Evolutionary conservation across 2,797 vertebrate genomes (phyloP).

Genomic region (Gallinago nigripennis): DNA sequence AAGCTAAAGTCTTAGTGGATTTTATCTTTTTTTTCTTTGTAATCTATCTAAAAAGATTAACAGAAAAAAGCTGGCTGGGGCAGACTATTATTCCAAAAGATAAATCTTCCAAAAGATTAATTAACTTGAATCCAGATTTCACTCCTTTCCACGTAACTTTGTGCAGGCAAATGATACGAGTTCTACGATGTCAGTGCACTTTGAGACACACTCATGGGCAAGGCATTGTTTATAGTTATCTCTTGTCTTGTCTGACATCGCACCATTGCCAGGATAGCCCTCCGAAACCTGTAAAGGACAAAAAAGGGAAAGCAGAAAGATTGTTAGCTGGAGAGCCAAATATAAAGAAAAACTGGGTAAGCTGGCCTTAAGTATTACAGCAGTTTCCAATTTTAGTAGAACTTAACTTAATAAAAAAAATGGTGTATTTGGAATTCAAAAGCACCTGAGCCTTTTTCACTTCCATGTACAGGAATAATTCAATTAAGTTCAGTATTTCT

Average conservation of each 20-base stretch:
- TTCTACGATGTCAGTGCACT: slow-evolving; percentile 38
- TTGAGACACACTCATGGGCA: slow-evolving; percentile 83
- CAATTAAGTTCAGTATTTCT: not conserved
- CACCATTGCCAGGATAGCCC: slow-evolving; percentile 90
- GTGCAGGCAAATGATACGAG: not conserved
- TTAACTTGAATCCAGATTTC: not conserved
- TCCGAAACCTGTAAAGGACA: slow-evolving; percentile 74
- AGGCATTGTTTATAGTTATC: slow-evolving; percentile 83
- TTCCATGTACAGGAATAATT: not conserved
- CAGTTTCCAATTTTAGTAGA: not conserved
- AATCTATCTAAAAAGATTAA: not conserved
- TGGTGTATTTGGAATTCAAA: not conserved
- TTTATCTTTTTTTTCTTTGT: not conserved
- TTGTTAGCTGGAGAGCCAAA: not conserved
- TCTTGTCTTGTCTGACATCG: slow-evolving; percentile 88
- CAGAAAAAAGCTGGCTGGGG: not conserved
- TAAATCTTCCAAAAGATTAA: not conserved
- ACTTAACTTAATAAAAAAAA: not conserved
- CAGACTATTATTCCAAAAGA: not conserved
- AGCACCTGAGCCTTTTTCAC: not conserved
- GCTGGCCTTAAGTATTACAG: not conserved
- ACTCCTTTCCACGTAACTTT: not conserved
- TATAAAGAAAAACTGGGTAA: not conserved
- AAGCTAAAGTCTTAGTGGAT: not conserved
- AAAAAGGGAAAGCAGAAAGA: not conserved